Evolutionary conservation across 2,113 vertebrate species (phyloP), one percentile per base, ranked within the genome.

Genomic region (Spilogale gracilis): DNA sequence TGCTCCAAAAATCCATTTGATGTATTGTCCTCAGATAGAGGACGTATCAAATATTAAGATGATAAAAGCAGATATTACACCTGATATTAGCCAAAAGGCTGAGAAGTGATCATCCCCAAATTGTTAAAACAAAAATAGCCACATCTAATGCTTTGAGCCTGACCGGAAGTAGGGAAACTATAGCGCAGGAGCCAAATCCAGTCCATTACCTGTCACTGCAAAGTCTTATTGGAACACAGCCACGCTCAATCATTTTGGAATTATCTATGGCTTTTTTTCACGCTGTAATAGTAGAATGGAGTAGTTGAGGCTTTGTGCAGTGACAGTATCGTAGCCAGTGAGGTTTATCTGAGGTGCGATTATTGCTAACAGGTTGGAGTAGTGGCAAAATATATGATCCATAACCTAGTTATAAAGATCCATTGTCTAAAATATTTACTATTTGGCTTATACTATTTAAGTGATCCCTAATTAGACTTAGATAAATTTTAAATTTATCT

Each of bases 401-500:
- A n/a, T 58, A 56, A 82, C 8, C 38, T 38, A 38, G 38, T 38
- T 38, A 38, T 38, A 38, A 38, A 38, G 38, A 38, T 38, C 38
- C 38, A 38, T 38, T 2, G 0, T 38, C 25, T 81, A 21, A 96
- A 74, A 56, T 73, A 43, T n/a, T 82, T 90, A 21, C 18, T 85
- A 11, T 48, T 89, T 48, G 2, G 7, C 1, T 38, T 94, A 60
- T 32, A 85, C 32, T 60, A 20, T 67, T 96, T 73, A 58, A 14
- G 4, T 85, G 0, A 60, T 16, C 6, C 3, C 25, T 48, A 8
- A 5, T 52, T 92, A 85, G 58, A 80, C 38, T 58, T 16, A 83
- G 27, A n/a, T 56, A 74, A 14, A n/a, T n/a, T 48, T 89, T 50
- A 60, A 50, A 81, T 48, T 91, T 78, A 78, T 65, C n/a, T 92